Evolutionary conservation across 2,113 vertebrate genomes (phyloP), one percentile per base, ranked within the genome.

Genomic region (Neotoma lepida): DNA sequence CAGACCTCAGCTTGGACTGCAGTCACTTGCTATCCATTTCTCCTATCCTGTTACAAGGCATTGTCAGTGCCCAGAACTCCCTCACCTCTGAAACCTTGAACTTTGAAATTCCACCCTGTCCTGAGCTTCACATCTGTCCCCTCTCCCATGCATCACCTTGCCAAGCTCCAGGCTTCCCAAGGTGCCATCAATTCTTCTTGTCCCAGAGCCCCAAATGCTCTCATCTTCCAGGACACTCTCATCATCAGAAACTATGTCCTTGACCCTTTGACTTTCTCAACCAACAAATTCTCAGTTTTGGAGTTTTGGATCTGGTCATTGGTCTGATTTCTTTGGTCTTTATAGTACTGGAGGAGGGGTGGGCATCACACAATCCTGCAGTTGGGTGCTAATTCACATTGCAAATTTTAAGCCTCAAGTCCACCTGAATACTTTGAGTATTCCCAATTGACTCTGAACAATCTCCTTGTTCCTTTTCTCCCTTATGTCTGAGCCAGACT

Each of bases 61-160:
- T 89, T 89, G 87, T 87, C 73, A 39, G 66, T 92, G 93, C 71
- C 58, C 66, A 77, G 91, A 58, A 56, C 73, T 51, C 44, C 54
- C 91, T 89, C 63, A 70, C 82, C 73, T 95, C 86, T 85, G 93
- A 86, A 94, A 94, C 90, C 64, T 22, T 82, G 77, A 91, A 92
- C 94, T 93, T 73, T 51, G 96, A 96, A 93, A 97, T 95, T 94
- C 91, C 44, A 95, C 95, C 86, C 90, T 87, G 94, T 51, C 63
- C 86, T 86, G 20, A 77, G 30, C 54, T 35, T 9, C 89, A 12
- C 0, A 9, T 22, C 61, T 68, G 39, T 30, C 33, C 28, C 18
- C 33, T 61, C 6, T 35, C 18, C 15, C 18, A 9, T 3, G 22
- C 0, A 2, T 39, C 30, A 22, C 14, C n/a, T 46, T 28, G 28